These are phyloP conservation scores for Trissolcus japonicus DNA, from an alignment of 2,888 invertebrate genomes.

Conservation along the genomic window DNA sequence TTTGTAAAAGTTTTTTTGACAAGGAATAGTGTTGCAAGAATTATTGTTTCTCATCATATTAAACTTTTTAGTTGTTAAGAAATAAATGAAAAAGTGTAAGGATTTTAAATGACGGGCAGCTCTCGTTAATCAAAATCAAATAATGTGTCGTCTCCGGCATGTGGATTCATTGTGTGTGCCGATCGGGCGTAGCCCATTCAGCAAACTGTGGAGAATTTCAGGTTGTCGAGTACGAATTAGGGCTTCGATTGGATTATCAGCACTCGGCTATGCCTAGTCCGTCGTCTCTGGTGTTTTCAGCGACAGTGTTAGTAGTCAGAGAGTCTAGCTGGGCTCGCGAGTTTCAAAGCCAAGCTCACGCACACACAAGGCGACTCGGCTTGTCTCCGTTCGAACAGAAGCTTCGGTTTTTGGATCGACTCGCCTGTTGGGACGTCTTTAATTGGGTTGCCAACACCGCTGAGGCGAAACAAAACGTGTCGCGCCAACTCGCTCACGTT, in stretches of 20 bases:
- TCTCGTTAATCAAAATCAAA: conserved; percentile 65
- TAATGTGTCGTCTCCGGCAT: conserved; percentile 37
- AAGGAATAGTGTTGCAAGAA: no score
- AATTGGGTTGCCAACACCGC: conserved; percentile 74
- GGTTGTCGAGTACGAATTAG: conserved; percentile 75
- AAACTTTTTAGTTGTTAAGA: neutral
- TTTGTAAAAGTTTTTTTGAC: no score
- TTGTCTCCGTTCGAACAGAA: conserved; percentile 40
- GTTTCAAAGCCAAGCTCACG: conserved; percentile 49
- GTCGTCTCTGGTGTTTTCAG: conserved; percentile 66
- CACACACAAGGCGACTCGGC: conserved; percentile 41
- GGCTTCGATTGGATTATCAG: conserved; percentile 76
- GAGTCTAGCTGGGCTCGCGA: conserved; percentile 39
- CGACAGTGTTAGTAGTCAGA: conserved; percentile 63
- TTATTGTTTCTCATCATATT: no score
- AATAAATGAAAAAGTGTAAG: no score
- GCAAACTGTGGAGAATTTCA: conserved; percentile 75
- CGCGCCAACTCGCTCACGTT: no score
- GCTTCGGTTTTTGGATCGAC: conserved; percentile 53
- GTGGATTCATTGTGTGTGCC: conserved; percentile 68
- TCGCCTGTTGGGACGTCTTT: conserved; percentile 74
- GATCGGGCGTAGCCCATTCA: conserved; percentile 70
- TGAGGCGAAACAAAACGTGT: conserved; percentile 43
- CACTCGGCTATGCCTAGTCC: conserved; percentile 56
- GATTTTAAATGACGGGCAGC: no score